Percentiles rank a stretch among this genome's conserved stretches.
Conservation (phyloP, 2,888 invertebrate genomes). For the Craniophora ligustri region DNA sequence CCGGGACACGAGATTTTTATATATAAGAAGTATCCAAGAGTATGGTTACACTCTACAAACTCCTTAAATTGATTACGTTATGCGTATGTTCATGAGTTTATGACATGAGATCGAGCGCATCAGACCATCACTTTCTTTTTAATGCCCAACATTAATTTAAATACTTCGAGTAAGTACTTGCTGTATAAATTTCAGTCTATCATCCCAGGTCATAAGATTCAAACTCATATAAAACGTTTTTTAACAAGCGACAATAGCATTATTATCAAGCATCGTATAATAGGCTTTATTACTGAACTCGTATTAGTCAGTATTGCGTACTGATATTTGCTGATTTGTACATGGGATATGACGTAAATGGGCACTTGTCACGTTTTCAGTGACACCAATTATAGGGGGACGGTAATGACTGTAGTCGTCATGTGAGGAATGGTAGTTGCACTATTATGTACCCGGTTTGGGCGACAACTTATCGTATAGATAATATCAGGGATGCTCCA, state of each 20-base stretch:
- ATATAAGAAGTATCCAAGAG: too few relatives aligned
- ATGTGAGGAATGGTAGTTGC: conserved; percentile 42
- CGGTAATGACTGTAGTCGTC: conserved; percentile 40
- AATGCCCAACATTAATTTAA: conserved; percentile 32
- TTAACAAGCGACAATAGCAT: conserved; percentile 18
- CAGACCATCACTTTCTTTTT: conserved; percentile 37
- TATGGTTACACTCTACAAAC: neutral
- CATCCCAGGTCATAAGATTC: conserved; percentile 11
- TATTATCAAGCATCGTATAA: conserved; percentile 8
- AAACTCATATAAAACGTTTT: conserved; percentile 4
- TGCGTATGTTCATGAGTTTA: conserved; percentile 19
- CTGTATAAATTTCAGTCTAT: conserved; percentile 11
- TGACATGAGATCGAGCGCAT: conserved; percentile 26
- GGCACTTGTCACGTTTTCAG: conserved; percentile 42
- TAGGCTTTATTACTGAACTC: conserved; percentile 18
- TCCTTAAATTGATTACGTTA: conserved; percentile 3
- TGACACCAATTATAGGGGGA: conserved; percentile 43
- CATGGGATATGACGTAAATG: conserved; percentile 22
- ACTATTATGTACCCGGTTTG: conserved; percentile 43
- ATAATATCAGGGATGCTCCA: conserved; percentile 47
- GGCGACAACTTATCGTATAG: conserved; percentile 56
- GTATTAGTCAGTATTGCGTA: conserved; percentile 19
- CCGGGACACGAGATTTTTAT: too few relatives aligned
- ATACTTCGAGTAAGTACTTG: neutral
- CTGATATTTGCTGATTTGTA: conserved; percentile 25